Conservation (phyloP, 2,113 vertebrate species). For the Chitala chitala region DNA sequence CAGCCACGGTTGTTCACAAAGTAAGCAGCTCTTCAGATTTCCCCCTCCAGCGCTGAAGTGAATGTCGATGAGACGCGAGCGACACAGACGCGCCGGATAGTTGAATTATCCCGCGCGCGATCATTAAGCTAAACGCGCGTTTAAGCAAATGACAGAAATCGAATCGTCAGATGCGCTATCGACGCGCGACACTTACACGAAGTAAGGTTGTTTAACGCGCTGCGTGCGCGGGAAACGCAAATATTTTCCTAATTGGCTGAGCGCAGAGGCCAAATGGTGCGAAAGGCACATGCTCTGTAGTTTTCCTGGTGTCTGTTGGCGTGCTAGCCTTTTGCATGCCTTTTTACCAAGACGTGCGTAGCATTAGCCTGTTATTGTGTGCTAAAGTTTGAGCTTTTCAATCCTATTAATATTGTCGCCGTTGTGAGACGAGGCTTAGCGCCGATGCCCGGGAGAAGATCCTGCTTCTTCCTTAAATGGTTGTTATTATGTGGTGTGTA, state of each 20-base stretch:
- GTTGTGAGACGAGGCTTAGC: not conserved
- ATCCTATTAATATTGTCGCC: not conserved
- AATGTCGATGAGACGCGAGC: no score
- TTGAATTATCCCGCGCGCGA: no score
- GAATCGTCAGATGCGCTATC: not conserved
- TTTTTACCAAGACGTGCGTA: not conserved
- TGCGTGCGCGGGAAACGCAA: not conserved
- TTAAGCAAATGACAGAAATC: not conserved
- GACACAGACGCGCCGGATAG: not conserved
- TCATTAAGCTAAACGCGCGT: not conserved
- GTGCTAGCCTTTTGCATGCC: slow-evolving; percentile 1
- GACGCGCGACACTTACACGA: not conserved
- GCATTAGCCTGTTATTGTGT: slow-evolving; percentile 11
- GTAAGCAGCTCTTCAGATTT: slow-evolving; percentile 53
- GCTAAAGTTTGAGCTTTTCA: not conserved
- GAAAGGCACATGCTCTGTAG: not conserved
- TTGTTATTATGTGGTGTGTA: not conserved
- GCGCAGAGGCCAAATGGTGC: not conserved
- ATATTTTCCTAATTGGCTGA: not conserved
- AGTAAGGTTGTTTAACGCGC: not conserved
- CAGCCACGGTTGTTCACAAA: slow-evolving; percentile 46
- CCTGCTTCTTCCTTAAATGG: not conserved
- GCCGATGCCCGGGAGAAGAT: not conserved
- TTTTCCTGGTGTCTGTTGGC: no score
- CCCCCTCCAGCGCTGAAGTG: slow-evolving; percentile 40